A percentile compares a stretch with the other conserved stretches of the same genome.
Evolutionary conservation across 2,888 invertebrate species (phyloP).

Genomic region (Notodonta ziczac): DNA sequence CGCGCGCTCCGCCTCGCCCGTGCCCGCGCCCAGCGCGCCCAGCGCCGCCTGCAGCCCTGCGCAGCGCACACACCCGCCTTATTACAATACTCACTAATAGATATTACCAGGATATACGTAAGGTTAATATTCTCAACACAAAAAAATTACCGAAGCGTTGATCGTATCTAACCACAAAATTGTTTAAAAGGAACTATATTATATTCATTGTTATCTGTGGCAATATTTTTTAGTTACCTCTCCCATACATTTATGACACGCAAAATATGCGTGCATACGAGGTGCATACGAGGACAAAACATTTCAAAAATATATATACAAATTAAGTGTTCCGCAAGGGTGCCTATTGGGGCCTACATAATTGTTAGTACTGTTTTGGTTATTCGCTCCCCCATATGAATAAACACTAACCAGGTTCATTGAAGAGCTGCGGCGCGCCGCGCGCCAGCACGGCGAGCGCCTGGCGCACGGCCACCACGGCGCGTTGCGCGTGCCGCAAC

Average conservation of each 20-base stretch:
- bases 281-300: no score
- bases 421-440: conserved; percentile 76
- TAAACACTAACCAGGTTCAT: conserved; percentile 63
- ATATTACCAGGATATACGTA: no score
- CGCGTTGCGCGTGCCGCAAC: conserved; percentile 90
- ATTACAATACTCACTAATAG: neutral
- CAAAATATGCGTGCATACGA: no score
- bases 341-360: neutral
- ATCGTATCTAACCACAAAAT: no score
- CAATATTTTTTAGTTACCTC: no score
- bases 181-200: no score
- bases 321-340: neutral
- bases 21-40: conserved; percentile 90
- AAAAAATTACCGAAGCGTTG: no score
- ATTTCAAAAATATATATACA: no score
- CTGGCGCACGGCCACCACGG: conserved; percentile 87
- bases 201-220: no score
- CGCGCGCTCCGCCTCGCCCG: conserved; percentile 90
- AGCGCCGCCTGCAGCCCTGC: conserved; percentile 88
- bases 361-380: neutral
- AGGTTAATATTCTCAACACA: no score
- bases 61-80: neutral
- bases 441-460: conserved; percentile 88
- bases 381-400: no score
- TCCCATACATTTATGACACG: no score